Evolutionary conservation across 37 sponge, comb jelly and placozoan genomes (phyloP), one percentile per base, ranked within the genome.

Genomic region (Axinella damicornis): DNA sequence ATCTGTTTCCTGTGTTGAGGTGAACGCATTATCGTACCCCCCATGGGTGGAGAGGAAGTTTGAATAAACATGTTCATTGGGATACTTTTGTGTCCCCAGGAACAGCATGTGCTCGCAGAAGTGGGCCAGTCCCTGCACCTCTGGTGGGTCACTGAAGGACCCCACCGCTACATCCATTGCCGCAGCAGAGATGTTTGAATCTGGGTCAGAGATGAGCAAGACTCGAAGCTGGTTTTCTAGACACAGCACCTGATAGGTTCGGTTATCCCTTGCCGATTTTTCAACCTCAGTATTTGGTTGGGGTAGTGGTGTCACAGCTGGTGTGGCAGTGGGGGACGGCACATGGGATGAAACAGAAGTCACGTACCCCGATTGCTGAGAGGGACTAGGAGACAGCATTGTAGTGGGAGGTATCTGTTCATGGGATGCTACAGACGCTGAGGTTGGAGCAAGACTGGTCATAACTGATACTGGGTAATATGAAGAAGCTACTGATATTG

Each of bases 91-190:
- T 9, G 95, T 98, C n/a, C 95, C 99, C 27, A 96, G 84, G 83
- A 98, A 98, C 61, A 98, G 93, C 95, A 98, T 94, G 84, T 98
- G 99, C 70, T 98, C 99, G 75, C 95, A 94, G 85, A 96, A 98
- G 61, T 98, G 99, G 13, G 99, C 99, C 53, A 98, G 83, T 32
- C 98, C 98, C 28, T 65, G 31, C 17, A 74, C 77, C n/a, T 85
- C 74, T 6, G 34, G 28, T 14, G 94, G 90, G 67, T 96, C 93
- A 36, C 87, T 71, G 74, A 92, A 92, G 32, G 92, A 88, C 28
- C 98, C 98, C 11, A 89, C 88, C 25, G 70, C 78, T 21, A 98
- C 92, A 59, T 89, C 85, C 85, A 95, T 83, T n/a, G 96, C 71
- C 11, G 96, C 96, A 18, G 92, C 96, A 25, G 94, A 81, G 14